Conservation (phyloP, 2,888 invertebrate genomes). For the Orchesella flavescens region DNA sequence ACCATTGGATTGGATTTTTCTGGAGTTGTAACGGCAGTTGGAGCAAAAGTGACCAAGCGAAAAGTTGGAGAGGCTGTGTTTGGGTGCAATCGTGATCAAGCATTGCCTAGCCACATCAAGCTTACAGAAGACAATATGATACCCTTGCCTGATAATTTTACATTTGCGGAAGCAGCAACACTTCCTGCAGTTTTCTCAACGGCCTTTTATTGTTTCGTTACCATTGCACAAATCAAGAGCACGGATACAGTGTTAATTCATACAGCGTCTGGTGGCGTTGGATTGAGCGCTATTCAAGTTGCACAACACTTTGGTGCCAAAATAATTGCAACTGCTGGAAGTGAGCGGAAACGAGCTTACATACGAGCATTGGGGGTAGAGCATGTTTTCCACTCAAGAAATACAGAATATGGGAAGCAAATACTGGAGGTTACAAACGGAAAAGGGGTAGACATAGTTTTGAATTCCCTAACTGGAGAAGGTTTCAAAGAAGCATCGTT, state of each 20-base stretch:
- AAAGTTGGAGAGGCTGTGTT: conserved; percentile 52
- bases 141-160: background rate
- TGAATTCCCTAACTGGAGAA: conserved; percentile 41
- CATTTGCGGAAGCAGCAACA: conserved; percentile 40
- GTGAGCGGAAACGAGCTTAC: conserved; percentile 45
- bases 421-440: conserved; percentile 46
- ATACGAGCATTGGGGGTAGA: conserved; percentile 47
- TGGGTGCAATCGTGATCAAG: conserved; percentile 22
- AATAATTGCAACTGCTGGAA: conserved; percentile 61
- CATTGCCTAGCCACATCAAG: conserved; percentile 38
- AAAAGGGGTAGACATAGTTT: conserved; percentile 54
- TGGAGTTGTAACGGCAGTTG: conserved; percentile 25
- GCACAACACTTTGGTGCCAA: conserved; percentile 29
- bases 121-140: conserved; percentile 1
- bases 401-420: conserved; percentile 35
- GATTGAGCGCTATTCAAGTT: conserved; percentile 60
- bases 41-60: conserved; percentile 33
- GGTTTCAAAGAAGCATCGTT: conserved; percentile 58
- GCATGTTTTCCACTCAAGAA: conserved; percentile 59
- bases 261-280: conserved; percentile 61
- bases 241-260: conserved; percentile 55
- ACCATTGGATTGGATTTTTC: conserved; percentile 39
- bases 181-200: conserved; percentile 44
- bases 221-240: conserved; percentile 22
- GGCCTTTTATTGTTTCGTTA: conserved; percentile 29